Percentiles rank a stretch among this genome's conserved stretches.
phyloP scores from a whole-genome alignment of 23 tunicate genomes.

The Trididemnum clinides region DNA sequence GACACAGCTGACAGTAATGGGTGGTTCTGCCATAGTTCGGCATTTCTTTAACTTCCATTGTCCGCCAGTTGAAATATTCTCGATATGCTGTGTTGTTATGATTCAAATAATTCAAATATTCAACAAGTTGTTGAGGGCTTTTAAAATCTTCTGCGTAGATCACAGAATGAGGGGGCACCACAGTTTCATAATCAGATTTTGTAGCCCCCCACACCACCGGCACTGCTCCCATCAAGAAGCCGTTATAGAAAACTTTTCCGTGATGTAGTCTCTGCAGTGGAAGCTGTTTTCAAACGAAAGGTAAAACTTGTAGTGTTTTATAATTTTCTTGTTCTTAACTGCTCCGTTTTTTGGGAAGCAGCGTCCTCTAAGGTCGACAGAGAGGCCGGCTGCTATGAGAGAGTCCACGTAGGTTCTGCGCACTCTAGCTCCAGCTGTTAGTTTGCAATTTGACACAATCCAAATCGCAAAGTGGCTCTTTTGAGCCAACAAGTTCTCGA shows the following conservation, averaged over 20 bases:
- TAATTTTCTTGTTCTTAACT: no score
- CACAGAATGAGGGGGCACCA: constrained; percentile 48
- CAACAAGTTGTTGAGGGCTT: constrained; percentile 26
- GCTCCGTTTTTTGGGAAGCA: no score
- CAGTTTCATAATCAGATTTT: constrained; percentile 21
- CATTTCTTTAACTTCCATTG: background rate
- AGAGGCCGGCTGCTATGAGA: no score
- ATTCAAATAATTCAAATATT: constrained; percentile 52
- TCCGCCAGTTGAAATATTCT: constrained; percentile 28
- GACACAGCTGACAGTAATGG: constrained; percentile 14
- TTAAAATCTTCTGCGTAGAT: constrained; percentile 55
- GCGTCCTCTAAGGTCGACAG: no score
- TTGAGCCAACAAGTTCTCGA: no score
- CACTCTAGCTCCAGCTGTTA: no score
- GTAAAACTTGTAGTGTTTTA: no score
- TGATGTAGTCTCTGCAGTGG: background rate
- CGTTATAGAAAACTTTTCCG: constrained; percentile 49
- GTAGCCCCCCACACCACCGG: constrained; percentile 60
- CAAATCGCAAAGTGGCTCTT: no score
- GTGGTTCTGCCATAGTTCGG: constrained; percentile 3
- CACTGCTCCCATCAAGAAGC: constrained; percentile 14
- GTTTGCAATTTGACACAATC: no score
- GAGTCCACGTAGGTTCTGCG: no score
- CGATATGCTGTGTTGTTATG: constrained; percentile 32
- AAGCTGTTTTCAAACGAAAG: no score